A percentile compares a stretch with the other conserved stretches of the same genome.
Evolutionary conservation across 2,797 vertebrate species (phyloP).

Genomic region (Nothura maculosa): DNA sequence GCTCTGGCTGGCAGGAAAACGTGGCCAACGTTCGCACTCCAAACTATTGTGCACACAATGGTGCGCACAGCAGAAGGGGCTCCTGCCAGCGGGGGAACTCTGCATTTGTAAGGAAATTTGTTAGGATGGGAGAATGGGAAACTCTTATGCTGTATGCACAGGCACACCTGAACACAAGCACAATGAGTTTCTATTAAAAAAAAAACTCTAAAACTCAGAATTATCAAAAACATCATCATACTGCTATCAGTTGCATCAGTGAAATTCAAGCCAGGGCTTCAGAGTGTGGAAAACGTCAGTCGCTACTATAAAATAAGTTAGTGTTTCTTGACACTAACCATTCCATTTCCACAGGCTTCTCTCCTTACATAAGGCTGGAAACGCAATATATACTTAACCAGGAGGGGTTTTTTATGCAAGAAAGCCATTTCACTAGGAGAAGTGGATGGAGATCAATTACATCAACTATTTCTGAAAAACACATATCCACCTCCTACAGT

Average conservation of each 20-base stretch:
- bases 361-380: not conserved
- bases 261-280: not conserved
- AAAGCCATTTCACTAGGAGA: not conserved
- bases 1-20: not conserved
- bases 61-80: not conserved
- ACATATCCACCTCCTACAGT: not conserved
- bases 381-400: not conserved
- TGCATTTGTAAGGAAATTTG: not conserved
- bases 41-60: not conserved
- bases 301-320: not conserved
- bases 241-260: not conserved
- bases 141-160: not conserved
- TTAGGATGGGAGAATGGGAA: not conserved
- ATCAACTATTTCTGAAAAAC: not conserved
- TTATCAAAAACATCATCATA: not conserved
- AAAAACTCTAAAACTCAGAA: not conserved
- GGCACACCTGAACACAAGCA: not conserved
- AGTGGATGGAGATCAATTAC: not conserved
- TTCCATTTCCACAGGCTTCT: not conserved
- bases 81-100: not conserved
- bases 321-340: not conserved
- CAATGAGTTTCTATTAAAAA: not conserved
- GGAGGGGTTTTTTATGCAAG: not conserved
- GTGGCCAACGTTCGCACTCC: not conserved
- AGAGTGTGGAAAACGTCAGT: not conserved